Evolutionary conservation across 2,797 vertebrate genomes (phyloP).

Genomic region (Sebastes ruberrimus): DNA sequence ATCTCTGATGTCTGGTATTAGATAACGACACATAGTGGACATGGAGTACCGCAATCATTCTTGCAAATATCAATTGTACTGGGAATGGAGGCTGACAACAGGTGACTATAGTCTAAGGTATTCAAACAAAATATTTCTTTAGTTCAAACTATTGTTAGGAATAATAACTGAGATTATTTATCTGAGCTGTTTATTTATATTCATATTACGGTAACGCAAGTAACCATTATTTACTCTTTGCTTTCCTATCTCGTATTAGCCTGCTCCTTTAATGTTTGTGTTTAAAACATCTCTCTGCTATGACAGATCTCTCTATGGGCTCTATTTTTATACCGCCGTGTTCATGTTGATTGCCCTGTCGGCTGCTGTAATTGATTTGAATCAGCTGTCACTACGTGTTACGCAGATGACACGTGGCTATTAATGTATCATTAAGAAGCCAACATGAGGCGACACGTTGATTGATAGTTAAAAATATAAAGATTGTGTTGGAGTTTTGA

Average conservation of each 20-base stretch:
- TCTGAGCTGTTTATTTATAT: background rate
- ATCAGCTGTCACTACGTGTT: conserved; percentile 48
- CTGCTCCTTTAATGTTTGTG: background rate
- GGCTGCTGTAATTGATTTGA: conserved; percentile 32
- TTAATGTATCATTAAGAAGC: conserved; percentile 33
- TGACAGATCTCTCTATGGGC: background rate
- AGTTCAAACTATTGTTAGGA: background rate
- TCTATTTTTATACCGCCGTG: background rate
- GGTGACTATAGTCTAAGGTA: background rate
- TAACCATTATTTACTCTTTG: background rate
- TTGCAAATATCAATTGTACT: no score
- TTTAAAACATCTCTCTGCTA: background rate
- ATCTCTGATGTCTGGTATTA: no score
- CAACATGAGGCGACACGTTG: background rate
- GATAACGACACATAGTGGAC: background rate
- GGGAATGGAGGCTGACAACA: background rate
- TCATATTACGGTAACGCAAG: background rate
- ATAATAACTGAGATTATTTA: background rate
- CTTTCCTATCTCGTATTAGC: background rate
- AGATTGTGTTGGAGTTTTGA: background rate
- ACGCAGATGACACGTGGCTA: conserved; percentile 6
- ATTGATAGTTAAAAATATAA: conserved; percentile 17
- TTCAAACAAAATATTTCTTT: background rate
- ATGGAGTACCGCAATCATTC: background rate
- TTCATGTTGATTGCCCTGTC: background rate